Percentiles rank a stretch among this genome's conserved stretches.
Conservation (phyloP, 2,113 vertebrate species). For the Calonectris borealis region DNA sequence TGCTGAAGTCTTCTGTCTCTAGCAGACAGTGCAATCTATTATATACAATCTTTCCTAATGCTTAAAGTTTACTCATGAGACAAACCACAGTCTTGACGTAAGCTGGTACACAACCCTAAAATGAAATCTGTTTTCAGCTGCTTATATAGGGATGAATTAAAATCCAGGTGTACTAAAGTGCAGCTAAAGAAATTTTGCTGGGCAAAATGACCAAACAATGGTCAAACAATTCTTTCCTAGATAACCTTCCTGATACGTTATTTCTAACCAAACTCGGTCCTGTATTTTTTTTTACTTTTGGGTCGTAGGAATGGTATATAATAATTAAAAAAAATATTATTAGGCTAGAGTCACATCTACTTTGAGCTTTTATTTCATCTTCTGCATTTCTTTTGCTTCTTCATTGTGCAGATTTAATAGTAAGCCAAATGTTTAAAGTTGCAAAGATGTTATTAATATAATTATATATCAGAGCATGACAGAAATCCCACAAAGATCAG, state of each 20-base stretch:
- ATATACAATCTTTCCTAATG: neutral
- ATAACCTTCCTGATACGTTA: neutral
- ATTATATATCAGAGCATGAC: neutral
- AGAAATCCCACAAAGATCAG: conserved; percentile 18
- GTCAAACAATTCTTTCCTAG: neutral
- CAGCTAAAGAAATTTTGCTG: neutral
- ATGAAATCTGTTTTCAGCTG: neutral
- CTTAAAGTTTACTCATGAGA: neutral
- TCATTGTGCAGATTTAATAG: neutral
- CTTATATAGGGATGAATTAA: neutral
- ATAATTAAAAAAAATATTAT: neutral
- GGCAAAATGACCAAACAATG: neutral
- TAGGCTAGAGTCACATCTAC: neutral
- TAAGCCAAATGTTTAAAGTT: neutral
- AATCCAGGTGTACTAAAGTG: neutral
- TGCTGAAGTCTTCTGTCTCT: neutral
- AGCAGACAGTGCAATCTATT: neutral
- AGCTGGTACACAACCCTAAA: neutral
- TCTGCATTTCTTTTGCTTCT: neutral
- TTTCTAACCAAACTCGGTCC: neutral
- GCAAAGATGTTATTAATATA: neutral
- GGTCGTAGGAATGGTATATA: neutral
- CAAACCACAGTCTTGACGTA: neutral
- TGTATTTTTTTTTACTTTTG: neutral
- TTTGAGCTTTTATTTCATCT: neutral